phyloP scores from a whole-genome alignment of 2,113 vertebrate species.

The Empidonax alnorum region DNA sequence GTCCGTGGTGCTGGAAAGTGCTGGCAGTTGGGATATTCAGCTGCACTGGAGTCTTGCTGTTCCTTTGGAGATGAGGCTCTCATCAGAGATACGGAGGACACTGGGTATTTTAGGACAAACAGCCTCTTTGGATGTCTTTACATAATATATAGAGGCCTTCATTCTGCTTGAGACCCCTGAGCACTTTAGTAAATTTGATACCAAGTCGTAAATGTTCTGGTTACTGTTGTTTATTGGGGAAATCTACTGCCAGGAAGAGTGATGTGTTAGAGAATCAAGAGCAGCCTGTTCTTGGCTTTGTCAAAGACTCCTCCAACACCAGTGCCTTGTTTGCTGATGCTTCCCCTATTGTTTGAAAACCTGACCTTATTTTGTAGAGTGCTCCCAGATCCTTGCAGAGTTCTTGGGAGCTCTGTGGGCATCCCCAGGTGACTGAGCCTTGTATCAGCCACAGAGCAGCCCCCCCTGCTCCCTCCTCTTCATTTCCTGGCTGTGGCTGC shows the following conservation, averaged over 20 bases:
- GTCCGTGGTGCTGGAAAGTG: neutral
- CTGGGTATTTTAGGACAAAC: neutral
- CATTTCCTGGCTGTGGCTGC: neutral
- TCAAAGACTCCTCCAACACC: neutral
- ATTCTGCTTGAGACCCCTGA: neutral
- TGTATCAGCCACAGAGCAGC: neutral
- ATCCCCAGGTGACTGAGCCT: neutral
- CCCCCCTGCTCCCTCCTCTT: neutral
- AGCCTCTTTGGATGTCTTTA: neutral
- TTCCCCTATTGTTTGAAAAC: neutral
- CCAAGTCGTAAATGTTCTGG: slow-evolving; percentile 8
- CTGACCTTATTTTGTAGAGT: neutral
- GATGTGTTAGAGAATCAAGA: neutral
- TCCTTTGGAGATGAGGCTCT: slow-evolving; percentile 6
- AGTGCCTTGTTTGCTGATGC: neutral
- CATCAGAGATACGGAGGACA: neutral
- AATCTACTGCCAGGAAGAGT: neutral
- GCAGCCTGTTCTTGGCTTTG: slow-evolving; percentile 11
- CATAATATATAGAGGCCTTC: neutral
- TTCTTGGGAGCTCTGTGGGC: neutral
- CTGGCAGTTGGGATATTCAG: neutral
- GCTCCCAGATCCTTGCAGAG: neutral
- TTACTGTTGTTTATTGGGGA: slow-evolving; percentile 13
- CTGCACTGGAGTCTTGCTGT: neutral
- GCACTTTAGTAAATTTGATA: slow-evolving; percentile 33